phyloP scores from a whole-genome alignment of 2,888 invertebrate genomes.

The Anticlea derivata region DNA sequence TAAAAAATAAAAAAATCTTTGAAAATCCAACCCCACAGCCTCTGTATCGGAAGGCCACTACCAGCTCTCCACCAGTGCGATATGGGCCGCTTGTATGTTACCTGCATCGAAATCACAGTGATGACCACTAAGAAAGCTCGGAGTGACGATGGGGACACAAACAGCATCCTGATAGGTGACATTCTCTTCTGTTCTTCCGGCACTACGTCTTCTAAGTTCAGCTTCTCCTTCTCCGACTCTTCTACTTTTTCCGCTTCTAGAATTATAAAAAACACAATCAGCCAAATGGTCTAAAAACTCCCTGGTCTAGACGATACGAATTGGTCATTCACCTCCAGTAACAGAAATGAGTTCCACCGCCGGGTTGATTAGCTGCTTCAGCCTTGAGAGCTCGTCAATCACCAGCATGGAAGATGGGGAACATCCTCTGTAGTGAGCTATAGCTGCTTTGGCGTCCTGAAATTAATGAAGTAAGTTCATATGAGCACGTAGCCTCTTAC shows the following conservation, averaged over 20 bases:
- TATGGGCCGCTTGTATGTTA: slow-evolving; percentile 28
- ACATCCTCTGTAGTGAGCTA: slow-evolving; percentile 65
- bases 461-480: slow-evolving; percentile 10
- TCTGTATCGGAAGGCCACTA: no score
- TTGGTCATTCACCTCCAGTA: slow-evolving; percentile 50
- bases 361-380: slow-evolving; percentile 65
- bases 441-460: slow-evolving; percentile 61
- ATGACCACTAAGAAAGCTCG: slow-evolving; percentile 61
- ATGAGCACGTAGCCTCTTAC: no score
- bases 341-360: slow-evolving; percentile 65
- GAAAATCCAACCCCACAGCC: no score
- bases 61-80: no score
- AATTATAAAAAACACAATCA: slow-evolving; percentile 3
- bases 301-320: no score
- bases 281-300: no score
- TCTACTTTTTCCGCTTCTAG: slow-evolving; percentile 55
- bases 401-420: slow-evolving; percentile 59
- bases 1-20: no score
- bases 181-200: slow-evolving; percentile 42
- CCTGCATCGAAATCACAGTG: slow-evolving; percentile 57
- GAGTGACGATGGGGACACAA: slow-evolving; percentile 51
- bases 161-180: slow-evolving; percentile 56
- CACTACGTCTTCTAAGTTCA: slow-evolving; percentile 45
- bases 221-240: slow-evolving; percentile 63
- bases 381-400: slow-evolving; percentile 60